These are phyloP conservation scores for Cyclophora punctaria DNA, from an alignment of 2,888 invertebrate species.

Conservation along the genomic window DNA sequence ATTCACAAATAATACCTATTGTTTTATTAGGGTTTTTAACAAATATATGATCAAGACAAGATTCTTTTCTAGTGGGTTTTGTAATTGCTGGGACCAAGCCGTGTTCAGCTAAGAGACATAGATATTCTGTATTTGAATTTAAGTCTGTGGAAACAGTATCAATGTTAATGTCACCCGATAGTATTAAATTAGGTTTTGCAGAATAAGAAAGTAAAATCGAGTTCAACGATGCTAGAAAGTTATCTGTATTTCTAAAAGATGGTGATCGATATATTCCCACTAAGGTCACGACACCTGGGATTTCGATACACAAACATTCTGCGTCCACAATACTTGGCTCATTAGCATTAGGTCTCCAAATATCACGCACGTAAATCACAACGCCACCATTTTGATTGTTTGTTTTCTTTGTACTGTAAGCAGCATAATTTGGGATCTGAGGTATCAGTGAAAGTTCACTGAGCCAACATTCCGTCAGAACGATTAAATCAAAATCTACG, in stretches of 20 bases:
- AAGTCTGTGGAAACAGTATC: constrained; percentile 1
- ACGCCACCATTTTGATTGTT: constrained; percentile 13
- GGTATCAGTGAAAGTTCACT: constrained; percentile 3
- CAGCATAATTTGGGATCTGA: constrained; percentile 3
- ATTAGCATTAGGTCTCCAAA: constrained; percentile 2
- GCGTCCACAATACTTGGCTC: constrained; percentile 10
- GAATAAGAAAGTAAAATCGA: neutral
- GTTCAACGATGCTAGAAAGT: constrained; percentile 7
- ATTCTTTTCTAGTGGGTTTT: constrained; percentile 5
- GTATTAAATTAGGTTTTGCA: neutral
- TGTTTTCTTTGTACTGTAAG: constrained; percentile 1
- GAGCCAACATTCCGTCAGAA: constrained; percentile 15
- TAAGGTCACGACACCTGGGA: neutral
- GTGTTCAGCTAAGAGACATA: constrained; percentile 7
- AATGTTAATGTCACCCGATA: constrained; percentile 15
- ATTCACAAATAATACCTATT: constrained; percentile 4
- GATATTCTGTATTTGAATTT: constrained; percentile 1
- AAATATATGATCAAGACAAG: constrained; percentile 13
- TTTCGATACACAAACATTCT: constrained; percentile 7
- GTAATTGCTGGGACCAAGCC: constrained; percentile 5
- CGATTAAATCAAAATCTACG: constrained; percentile 5
- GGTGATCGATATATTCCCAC: constrained; percentile 13
- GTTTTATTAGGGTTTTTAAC: neutral
- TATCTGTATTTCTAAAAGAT: constrained; percentile 2
- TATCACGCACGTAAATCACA: constrained; percentile 6